Evolutionary conservation across 2,797 vertebrate species (phyloP), one percentile per base, ranked within the genome.

Genomic region (Benthosema pterotum): DNA sequence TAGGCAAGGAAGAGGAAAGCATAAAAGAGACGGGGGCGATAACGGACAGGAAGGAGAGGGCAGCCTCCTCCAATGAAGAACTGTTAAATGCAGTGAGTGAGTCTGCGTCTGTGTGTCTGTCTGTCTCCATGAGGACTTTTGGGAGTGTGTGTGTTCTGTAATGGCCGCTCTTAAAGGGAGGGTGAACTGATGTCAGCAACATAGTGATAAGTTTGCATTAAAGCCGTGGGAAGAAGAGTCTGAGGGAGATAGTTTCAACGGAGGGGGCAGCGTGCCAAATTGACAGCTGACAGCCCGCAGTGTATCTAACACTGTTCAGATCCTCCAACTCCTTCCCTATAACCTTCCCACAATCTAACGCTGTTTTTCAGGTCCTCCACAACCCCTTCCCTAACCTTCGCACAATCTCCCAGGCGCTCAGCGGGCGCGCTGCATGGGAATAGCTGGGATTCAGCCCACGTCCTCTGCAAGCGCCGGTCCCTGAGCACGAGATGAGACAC

Each of bases 101-200:
- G 32, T 38, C 7, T 38, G 32, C 2, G 32, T 38, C 7, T 11
- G 32, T 38, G 32, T 9, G 8, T 38, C 7, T 0, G 32, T 38
- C 7, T 9, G 6, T 38, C 7, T 60, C 77, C 78, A 59, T 71
- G 65, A 82, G 83, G 82, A 87, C 54, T 56, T 16, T 63, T 66
- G 75, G 65, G 83, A 79, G 63, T 66, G 78, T 54, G 15, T 67
- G 25, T 17, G 43, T 77, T 82, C 70, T 63, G 67, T 83, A 87
- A 89, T 81, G 71, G 77, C 65, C 57, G 59, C 2, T 59, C 56
- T 69, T 79, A 86, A 76, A 77, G 74, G 68, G 82, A n/a, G n/a
- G n/a, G n/a, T n/a, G 88, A 90, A 90, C 84, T 89, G 89, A 82
- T 87, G 90, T 89, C 86, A 87, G 70, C 80, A 80, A 88, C 82